These are phyloP conservation scores for Psilopsiagon aymara DNA, from an alignment of 2,113 vertebrate genomes.

Conservation along the genomic window DNA sequence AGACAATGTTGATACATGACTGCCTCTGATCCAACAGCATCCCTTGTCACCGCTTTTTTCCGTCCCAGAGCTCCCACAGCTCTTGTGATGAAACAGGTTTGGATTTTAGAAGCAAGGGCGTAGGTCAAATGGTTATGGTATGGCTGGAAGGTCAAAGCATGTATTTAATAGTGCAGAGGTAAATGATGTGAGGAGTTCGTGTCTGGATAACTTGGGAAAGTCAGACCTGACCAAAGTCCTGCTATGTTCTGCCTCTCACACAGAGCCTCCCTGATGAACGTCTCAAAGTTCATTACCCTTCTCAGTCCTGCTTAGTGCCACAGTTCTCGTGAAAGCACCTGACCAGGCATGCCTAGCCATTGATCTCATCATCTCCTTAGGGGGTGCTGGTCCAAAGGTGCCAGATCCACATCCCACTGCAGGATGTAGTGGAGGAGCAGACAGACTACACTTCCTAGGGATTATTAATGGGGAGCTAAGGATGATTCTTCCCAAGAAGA, in stretches of 20 bases:
- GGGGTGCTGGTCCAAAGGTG: neutral
- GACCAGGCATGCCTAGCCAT: neutral
- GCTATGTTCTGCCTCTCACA: neutral
- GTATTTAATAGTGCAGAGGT: neutral
- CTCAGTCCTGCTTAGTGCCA: neutral
- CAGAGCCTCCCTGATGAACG: neutral
- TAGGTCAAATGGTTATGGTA: neutral
- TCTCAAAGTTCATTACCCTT: slow-evolving; percentile 22
- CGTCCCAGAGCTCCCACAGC: neutral
- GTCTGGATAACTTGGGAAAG: neutral
- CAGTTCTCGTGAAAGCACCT: neutral
- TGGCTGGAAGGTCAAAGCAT: neutral
- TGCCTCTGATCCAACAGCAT: neutral
- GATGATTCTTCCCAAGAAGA: neutral
- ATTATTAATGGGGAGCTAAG: neutral
- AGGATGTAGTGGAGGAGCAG: neutral
- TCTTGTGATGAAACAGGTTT: neutral
- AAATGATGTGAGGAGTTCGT: neutral
- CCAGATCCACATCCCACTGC: neutral
- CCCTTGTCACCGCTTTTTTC: neutral
- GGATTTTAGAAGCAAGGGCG: neutral
- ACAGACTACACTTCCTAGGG: neutral
- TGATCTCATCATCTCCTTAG: neutral
- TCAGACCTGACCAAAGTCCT: slow-evolving; percentile 31
- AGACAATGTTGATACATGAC: neutral